Base-by-base conservation (phyloP, 1,140 invertebrate genomes). In the Varroa destructor region DNA sequence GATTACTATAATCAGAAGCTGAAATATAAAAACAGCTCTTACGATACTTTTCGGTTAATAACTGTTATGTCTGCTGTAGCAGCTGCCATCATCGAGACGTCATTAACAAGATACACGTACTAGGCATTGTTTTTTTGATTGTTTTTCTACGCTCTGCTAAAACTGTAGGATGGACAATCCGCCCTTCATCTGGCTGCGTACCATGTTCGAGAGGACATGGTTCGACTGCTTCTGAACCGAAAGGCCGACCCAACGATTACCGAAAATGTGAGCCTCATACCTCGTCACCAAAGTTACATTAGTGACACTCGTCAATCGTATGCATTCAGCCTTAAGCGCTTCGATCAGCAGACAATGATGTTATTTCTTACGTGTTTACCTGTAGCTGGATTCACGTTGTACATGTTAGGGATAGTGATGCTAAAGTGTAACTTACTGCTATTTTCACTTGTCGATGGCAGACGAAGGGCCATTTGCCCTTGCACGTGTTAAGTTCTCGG, bases 131-230 rank as follows among this genome's bases (percentile, higher is more conserved):
- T 25, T 25, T 25, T 25, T 25, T 25, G 25, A 25, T 25, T 25
- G 25, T 25, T 25, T 25, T 25, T 25, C 25, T 25, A 25, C 25
- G 25, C 25, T 25, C 25, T 25, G 71, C 51, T 40, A 51, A 51
- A 73, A 77, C 83, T 81, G 10, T 83, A 96, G 93, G 93, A 97
- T 81, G 92, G 92, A 79, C 90, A 89, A 81, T 93, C 93, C 83
- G 89, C 88, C 43, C 83, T 96, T 42, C 92, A 96, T 80, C 88
- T 93, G 79, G 90, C 93, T 25, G 88, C 92, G 43, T 89, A 91
- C 85, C 89, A 91, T 79, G 92, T 90, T 37, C 85, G 92, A 76
- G 93, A 97, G 80, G 94, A 98, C 79, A 90, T 94, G 71, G 88
- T 97, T 77, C 91, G 93, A 78, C 81, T 93, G 43, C 83, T 97